These are phyloP conservation scores for Podotricha telesiphe DNA, from an alignment of 2,888 invertebrate genomes.

Conservation along the genomic window DNA sequence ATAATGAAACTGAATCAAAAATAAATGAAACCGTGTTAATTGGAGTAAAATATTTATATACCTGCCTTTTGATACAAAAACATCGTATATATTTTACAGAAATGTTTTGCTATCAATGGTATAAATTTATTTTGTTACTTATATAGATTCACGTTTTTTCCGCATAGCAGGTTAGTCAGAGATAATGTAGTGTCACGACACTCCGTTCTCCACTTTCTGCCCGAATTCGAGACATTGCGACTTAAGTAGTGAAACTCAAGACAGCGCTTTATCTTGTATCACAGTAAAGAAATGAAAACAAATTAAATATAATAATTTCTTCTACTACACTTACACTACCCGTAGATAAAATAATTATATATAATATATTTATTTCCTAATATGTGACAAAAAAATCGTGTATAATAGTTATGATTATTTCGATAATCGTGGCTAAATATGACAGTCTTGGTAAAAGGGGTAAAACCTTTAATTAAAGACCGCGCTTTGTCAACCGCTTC, in stretches of 20 bases:
- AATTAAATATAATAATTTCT: too few relatives aligned
- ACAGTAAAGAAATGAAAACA: too few relatives aligned
- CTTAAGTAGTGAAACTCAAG: too few relatives aligned
- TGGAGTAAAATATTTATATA: conserved; percentile 9
- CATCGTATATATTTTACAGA: not conserved
- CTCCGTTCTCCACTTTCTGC: too few relatives aligned
- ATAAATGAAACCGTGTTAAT: conserved; percentile 17
- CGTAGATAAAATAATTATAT: too few relatives aligned
- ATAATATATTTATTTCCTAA: not conserved
- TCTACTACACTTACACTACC: too few relatives aligned
- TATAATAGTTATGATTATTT: conserved; percentile 30
- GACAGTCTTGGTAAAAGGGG: conserved; percentile 66
- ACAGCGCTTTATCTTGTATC: too few relatives aligned
- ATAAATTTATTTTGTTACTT: not conserved
- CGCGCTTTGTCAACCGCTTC: conserved; percentile 79
- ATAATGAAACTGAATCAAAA: conserved; percentile 26
- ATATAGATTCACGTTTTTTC: too few relatives aligned
- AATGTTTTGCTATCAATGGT: not conserved
- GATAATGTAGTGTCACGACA: too few relatives aligned
- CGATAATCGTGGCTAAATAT: conserved; percentile 60
- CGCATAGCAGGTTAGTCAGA: too few relatives aligned
- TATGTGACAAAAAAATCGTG: not conserved
- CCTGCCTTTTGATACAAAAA: not conserved
- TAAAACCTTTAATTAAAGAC: conserved; percentile 77
- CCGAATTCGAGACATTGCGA: too few relatives aligned